Evolutionary conservation across 2,797 vertebrate species (phyloP).

Genomic region (Ciconia nigra): DNA sequence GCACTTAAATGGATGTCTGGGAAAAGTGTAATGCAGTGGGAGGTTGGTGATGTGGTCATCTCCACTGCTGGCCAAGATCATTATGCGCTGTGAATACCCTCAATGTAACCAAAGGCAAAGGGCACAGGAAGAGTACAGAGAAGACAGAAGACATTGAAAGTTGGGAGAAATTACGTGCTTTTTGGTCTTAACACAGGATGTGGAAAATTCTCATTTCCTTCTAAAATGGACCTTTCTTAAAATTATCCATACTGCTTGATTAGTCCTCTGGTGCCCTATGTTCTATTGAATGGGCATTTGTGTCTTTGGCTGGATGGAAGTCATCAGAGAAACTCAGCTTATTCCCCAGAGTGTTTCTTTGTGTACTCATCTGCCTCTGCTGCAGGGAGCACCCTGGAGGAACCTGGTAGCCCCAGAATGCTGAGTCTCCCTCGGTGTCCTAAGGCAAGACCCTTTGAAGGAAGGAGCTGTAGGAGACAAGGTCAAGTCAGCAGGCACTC

Average conservation of each 20-base stretch:
- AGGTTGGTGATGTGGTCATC: not conserved
- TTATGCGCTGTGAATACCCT: not conserved
- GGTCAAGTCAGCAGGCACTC: not conserved
- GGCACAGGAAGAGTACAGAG: not conserved
- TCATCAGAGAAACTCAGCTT: not conserved
- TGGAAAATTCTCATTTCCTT: not conserved
- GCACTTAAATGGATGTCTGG: not conserved
- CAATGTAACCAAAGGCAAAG: not conserved
- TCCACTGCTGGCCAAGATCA: not conserved
- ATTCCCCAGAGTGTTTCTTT: not conserved
- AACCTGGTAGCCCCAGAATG: not conserved
- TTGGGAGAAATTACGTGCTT: not conserved
- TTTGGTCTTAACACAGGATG: not conserved
- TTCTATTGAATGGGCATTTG: not conserved
- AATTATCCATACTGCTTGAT: not conserved
- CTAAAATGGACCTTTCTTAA: not conserved
- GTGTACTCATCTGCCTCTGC: not conserved
- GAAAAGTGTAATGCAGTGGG: not conserved
- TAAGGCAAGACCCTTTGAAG: not conserved
- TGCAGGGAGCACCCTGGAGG: not conserved
- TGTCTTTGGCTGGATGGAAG: not conserved
- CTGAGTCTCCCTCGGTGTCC: not conserved
- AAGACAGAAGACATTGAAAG: not conserved
- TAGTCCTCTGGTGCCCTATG: not conserved
- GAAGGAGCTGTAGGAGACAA: not conserved